Base-by-base conservation (phyloP, 2,888 invertebrate genomes). In the Cremastinae sp. region DNA sequence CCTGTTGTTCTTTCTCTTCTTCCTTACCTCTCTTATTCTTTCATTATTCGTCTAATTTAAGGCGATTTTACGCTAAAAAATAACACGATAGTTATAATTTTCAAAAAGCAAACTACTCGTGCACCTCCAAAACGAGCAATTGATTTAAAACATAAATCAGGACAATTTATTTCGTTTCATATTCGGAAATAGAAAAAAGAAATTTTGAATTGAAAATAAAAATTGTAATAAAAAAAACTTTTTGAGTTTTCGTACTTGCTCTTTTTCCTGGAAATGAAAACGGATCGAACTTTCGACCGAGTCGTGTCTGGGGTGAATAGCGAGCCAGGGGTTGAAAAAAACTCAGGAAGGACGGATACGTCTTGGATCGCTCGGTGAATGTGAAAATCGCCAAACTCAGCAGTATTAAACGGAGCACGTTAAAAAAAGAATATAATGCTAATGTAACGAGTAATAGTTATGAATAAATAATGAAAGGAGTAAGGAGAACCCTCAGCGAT, bases 331-430 rank as follows among this genome's bases (percentile, higher is more conserved):
- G n/a, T n/a, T n/a, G n/a, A n/a, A n/a, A 18, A 28, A 14, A 14
- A 20, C 2, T 1, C n/a, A 47, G 9, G 43, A 56, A 5, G 12
- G 47, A 68, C 7, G 16, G 51, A 55, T n/a, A 22, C 55, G 39
- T 71, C 43, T 51, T 41, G 59, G 8, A 69, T 69, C 62, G 70
- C 64, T 70, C 73, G 59, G 59, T 43, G 70, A 66, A 20, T 64
- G 49, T 8, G 62, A 72, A 72, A 81, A 78, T 74, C 78, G 83
- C 85, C 83, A 84, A 86, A 83, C 78, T 79, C 80, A 84, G 81
- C 86, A 84, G 86, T 86, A 86, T 86, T 86, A 85, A 73, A 22
- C 28, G 58, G 45, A 22, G 53, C 16, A 47, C 14, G 5, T 37
- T 37, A 70, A 55, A 39, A 16, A 22, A 56, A 73, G 37, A 41